Evolutionary conservation across 1,140 invertebrate genomes (phyloP).

Genomic region (Ooceraea biroi): DNA sequence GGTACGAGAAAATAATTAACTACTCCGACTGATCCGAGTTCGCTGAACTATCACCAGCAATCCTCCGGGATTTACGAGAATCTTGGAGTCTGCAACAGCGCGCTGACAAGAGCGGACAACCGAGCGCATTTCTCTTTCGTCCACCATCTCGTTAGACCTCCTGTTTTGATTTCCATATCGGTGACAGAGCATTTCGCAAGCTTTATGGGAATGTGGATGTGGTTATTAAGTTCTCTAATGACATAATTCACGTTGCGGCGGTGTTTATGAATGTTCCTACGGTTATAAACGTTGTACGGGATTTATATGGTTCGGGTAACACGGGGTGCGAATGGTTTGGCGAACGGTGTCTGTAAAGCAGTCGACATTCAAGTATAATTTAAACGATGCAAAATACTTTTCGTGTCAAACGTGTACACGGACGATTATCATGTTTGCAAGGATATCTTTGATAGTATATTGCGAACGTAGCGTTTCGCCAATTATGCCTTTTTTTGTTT

Average conservation of each 20-base stretch:
- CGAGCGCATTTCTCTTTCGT: conserved; percentile 24
- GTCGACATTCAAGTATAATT: not conserved
- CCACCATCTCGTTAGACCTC: conserved; percentile 34
- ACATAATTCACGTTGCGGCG: conserved; percentile 43
- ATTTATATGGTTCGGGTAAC: conserved; percentile 39
- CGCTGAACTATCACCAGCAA: conserved; percentile 58
- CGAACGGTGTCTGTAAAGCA: not conserved
- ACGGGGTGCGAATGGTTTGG: not conserved
- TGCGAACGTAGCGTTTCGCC: not conserved
- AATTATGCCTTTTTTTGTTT: conserved; percentile 26
- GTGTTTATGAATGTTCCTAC: conserved; percentile 21
- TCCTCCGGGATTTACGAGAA: conserved; percentile 62
- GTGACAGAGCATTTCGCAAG: conserved; percentile 20
- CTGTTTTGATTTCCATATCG: conserved; percentile 13
- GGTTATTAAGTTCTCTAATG: conserved; percentile 40
- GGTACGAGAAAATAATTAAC: conserved; percentile 76
- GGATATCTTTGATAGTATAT: not conserved
- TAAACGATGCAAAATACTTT: not conserved
- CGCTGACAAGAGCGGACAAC: conserved; percentile 45
- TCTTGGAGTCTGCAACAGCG: not conserved
- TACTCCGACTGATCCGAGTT: conserved; percentile 48
- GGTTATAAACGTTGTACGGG: not conserved
- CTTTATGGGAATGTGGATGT: conserved; percentile 17
- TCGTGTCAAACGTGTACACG: not conserved
- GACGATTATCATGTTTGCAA: not conserved